Evolutionary conservation across 1,140 invertebrate species (phyloP).

Genomic region (Drosophila pallidifrons): DNA sequence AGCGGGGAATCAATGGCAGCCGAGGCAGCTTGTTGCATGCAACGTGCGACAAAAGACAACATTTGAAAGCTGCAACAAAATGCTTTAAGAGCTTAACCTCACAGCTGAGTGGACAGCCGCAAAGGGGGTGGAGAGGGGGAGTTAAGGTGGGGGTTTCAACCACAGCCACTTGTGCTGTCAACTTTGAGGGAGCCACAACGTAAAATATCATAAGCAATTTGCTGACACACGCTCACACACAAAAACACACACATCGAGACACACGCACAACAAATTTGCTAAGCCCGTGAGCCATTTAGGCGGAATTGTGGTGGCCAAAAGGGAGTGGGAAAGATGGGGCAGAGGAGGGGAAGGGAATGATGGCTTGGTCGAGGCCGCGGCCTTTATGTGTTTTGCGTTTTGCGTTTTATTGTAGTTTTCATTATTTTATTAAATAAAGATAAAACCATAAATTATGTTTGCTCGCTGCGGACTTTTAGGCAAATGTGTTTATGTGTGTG

Average conservation of each 20-base stretch:
- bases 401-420: constrained; percentile 64
- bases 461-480: constrained; percentile 61
- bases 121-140: background rate
- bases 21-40: constrained; percentile 20
- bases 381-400: constrained; percentile 54
- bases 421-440: constrained; percentile 80
- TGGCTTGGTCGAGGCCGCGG: background rate
- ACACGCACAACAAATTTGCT: constrained; percentile 22
- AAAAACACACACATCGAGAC: constrained; percentile 14
- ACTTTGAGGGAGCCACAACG: constrained; percentile 46
- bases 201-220: constrained; percentile 73
- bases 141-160: background rate
- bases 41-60: constrained; percentile 1
- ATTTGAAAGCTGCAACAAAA: constrained; percentile 28
- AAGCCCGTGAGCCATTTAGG: constrained; percentile 23
- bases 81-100: background rate
- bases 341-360: background rate
- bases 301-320: background rate
- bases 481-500: constrained; percentile 32
- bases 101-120: background rate
- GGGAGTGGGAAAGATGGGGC: constrained; percentile 9
- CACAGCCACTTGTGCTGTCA: constrained; percentile 41
- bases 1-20: background rate
- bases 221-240: constrained; percentile 32
- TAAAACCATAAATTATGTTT: constrained; percentile 81